Conservation (phyloP, 2,797 vertebrate genomes). For the Semaprochilodus insignis region DNA sequence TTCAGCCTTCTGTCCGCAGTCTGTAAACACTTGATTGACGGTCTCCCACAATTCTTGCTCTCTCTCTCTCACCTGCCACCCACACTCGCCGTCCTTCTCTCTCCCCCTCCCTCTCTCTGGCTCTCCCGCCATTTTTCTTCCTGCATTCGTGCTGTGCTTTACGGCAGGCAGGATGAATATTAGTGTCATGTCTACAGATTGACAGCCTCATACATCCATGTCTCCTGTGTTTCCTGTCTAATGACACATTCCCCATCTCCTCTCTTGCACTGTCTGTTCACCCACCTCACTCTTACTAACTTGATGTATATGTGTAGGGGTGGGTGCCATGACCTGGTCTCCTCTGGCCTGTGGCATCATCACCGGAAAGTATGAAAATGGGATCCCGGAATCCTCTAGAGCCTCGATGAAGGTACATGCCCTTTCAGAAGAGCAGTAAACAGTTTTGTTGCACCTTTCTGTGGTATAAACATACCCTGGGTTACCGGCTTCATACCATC, state of each 20-base stretch:
- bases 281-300: background rate
- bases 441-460: background rate
- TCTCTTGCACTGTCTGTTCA: background rate
- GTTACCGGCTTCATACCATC: no score
- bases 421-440: background rate
- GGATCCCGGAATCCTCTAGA: slow-evolving; percentile 94
- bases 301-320: slow-evolving; percentile 78
- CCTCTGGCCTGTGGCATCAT: slow-evolving; percentile 98
- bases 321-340: slow-evolving; percentile 99
- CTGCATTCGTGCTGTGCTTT: background rate
- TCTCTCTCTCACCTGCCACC: background rate
- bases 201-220: background rate
- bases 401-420: slow-evolving; percentile 92
- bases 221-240: background rate
- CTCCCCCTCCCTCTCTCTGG: background rate
- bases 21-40: background rate
- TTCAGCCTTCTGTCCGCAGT: background rate
- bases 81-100: slow-evolving; percentile 6
- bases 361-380: slow-evolving; percentile 96
- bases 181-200: slow-evolving; percentile 2
- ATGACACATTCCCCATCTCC: background rate
- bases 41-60: slow-evolving; percentile 24
- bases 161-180: slow-evolving; percentile 2
- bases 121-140: background rate
- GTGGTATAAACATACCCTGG: background rate